Evolutionary conservation across 2,113 vertebrate species (phyloP).

Genomic region (Malurus alboscapulatus): DNA sequence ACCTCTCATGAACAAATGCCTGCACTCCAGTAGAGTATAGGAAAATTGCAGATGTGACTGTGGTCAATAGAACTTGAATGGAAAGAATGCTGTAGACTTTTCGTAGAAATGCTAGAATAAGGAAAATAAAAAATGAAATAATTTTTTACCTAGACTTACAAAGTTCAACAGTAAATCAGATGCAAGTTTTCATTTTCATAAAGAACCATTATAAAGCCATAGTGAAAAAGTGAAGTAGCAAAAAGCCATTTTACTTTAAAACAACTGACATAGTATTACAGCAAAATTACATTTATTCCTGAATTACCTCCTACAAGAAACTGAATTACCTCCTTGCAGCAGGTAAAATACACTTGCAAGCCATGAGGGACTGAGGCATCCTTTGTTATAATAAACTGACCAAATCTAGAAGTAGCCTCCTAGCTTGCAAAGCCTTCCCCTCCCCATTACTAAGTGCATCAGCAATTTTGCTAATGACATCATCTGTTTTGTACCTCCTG

Average conservation of each 20-base stretch:
- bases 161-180: neutral
- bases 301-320: neutral
- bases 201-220: neutral
- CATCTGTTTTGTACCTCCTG: neutral
- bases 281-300: neutral
- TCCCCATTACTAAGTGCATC: neutral
- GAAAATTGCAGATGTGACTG: constrained; percentile 83
- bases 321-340: neutral
- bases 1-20: constrained; percentile 88
- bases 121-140: neutral
- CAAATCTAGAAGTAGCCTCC: neutral
- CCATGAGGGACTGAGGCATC: neutral
- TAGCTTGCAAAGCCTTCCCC: neutral
- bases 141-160: neutral
- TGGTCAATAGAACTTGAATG: constrained; percentile 88
- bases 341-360: neutral
- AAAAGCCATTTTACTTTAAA: neutral
- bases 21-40: constrained; percentile 83
- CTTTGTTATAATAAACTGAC: neutral
- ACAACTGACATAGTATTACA: neutral
- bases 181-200: neutral
- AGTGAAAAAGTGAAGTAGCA: neutral
- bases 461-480: neutral
- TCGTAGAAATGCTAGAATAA: constrained; percentile 84
- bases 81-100: constrained; percentile 94